Base-by-base conservation (phyloP, 2,113 vertebrate species). In the Anhinga anhinga region DNA sequence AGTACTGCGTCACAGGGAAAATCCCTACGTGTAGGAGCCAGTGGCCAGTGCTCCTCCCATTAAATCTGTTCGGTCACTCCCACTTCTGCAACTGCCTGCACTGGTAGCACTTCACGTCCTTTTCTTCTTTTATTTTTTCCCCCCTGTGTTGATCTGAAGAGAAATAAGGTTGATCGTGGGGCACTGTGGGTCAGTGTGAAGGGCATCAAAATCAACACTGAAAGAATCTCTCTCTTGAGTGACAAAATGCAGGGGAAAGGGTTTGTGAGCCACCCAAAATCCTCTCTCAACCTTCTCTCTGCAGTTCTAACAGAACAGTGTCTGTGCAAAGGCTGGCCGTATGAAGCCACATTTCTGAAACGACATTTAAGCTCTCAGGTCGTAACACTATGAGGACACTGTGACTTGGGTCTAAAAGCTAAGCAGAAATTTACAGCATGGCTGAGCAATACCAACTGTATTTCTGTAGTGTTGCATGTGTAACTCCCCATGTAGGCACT, bases 1-100 rank as follows among this genome's bases (percentile, higher is more conserved):
- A 49, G 78, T 34, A 30, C 45, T 20, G 4, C 1, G 17, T 90
- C 94, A 95, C 29, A 83, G 95, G 95, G 96, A 97, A 98, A 97
- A 95, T 56, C 96, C 96, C 91, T 66, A 1, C 1, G 13, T 66
- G 55, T 53, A 61, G 7, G 4, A 77, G 44, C 20, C 59, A 19
- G 50, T 13, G 70, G 44, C 20, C 59, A 19, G 50, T 13, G 70
- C 95, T 96, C 94, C 95, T 88, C 97, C 96, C 38, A 45, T 34
- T 27, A 17, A 26, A 27, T 29, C 50, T 55, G 5, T 62, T 53
- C 55, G 36, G 49, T 62, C 80, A 83, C 59, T 87, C 47, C 58
- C 30, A 65, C 30, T 91, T 74, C 73, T 95, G 42, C 40, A 50
- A 62, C 13, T 1, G 2, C 49, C 69, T n/a, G 25, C 34, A 3